Conservation (phyloP, 2,113 vertebrate genomes). For the Blennius ocellaris region DNA sequence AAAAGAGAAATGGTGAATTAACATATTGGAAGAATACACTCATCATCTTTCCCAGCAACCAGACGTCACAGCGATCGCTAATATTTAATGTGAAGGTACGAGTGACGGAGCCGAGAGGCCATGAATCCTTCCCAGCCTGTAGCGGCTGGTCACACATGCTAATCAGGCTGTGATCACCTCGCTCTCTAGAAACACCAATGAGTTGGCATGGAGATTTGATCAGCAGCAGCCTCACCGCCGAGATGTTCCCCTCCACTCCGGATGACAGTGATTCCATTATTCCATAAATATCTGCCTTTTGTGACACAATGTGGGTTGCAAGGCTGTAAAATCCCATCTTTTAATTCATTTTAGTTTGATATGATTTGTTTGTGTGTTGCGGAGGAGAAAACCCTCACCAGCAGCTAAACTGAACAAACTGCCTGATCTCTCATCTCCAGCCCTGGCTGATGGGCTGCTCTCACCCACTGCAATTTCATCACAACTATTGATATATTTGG, state of each 20-base stretch:
- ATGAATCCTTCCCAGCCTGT: too few species aligned
- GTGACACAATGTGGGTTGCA: background rate
- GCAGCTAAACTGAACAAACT: background rate
- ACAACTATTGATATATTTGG: conserved; percentile 48
- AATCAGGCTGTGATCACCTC: background rate
- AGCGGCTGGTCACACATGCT: too few species aligned
- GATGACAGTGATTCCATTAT: background rate
- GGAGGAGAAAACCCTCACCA: background rate
- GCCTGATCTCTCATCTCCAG: background rate
- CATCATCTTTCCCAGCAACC: too few species aligned
- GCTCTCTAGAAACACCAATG: background rate
- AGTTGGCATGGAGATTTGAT: background rate
- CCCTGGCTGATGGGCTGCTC: conserved; percentile 16
- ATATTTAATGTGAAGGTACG: too few species aligned
- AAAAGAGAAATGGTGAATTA: too few species aligned
- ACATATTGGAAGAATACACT: too few species aligned
- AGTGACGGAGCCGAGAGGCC: too few species aligned
- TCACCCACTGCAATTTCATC: conserved; percentile 33
- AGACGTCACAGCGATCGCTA: too few species aligned
- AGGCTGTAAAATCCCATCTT: too few species aligned
- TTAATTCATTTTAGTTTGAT: too few species aligned
- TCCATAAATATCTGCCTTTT: background rate
- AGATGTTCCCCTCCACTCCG: background rate
- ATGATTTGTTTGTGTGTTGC: too few species aligned
- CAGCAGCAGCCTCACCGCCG: background rate